phyloP scores from a whole-genome alignment of 1,140 invertebrate genomes.

The Argopecten irradians region DNA sequence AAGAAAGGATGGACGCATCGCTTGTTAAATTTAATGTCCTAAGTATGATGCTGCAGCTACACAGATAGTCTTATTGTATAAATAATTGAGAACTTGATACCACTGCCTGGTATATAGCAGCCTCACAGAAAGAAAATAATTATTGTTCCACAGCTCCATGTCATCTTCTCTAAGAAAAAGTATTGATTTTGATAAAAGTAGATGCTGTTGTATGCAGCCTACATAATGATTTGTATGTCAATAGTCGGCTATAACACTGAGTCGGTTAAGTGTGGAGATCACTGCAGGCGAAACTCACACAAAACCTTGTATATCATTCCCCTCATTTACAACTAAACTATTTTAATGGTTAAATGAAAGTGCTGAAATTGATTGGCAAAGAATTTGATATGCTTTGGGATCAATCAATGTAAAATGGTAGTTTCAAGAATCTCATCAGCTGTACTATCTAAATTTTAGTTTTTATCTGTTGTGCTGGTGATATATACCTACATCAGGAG shows the following conservation, averaged over 20 bases:
- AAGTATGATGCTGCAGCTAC: neutral
- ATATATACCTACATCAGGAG: neutral
- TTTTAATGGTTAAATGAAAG: neutral
- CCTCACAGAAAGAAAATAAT: neutral
- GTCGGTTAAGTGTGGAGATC: neutral
- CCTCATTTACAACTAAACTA: neutral
- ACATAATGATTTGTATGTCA: neutral
- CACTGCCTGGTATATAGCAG: neutral
- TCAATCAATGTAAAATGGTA: neutral
- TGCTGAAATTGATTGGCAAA: neutral
- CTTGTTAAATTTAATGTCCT: neutral
- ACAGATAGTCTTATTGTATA: neutral
- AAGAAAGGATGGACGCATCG: neutral
- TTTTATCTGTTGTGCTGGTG: neutral
- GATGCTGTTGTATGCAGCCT: neutral
- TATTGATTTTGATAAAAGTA: constrained; percentile 19
- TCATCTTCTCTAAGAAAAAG: constrained; percentile 2
- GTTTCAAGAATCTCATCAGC: neutral
- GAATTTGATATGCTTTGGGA: neutral
- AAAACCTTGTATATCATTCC: neutral
- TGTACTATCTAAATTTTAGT: neutral
- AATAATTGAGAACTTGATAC: constrained; percentile 19
- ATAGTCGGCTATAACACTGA: neutral
- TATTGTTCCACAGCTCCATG: neutral
- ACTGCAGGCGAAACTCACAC: neutral